Evolutionary conservation across 2,113 vertebrate genomes (phyloP), one percentile per base, ranked within the genome.

Genomic region (Cariama cristata): DNA sequence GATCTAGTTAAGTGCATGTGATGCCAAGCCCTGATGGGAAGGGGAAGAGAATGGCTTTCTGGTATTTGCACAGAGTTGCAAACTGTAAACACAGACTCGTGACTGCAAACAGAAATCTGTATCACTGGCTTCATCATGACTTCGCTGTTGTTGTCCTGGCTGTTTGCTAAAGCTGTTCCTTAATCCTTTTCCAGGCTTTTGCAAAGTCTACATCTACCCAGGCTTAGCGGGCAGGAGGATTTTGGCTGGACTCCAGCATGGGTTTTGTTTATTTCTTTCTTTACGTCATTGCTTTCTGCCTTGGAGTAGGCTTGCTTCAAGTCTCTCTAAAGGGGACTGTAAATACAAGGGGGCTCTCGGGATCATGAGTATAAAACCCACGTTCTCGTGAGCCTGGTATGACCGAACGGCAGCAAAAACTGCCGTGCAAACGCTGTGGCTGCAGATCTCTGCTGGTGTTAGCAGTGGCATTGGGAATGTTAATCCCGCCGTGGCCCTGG

Each of bases 141-240:
- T 96, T 97, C 76, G 9, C 93, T 91, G 83, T 68, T 95, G 86
- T 96, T 93, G 85, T 90, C 75, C 94, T 90, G 94, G 56, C 84
- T 96, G 95, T 97, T 97, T 97, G 96, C 96, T 94, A 81, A 97
- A 96, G 91, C 94, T 96, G 85, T 49, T 79, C 59, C 95, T 96
- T 97, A 96, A 97, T 97, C 95, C 89, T 89, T 44, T 90, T 94
- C 85, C 95, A 93, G 87, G 71, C 89, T 91, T 88, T 92, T 79
- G 77, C 74, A 88, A 95, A 96, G 95, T 89, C 95, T 96, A 49
- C 79, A n/a, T 89, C 85, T 67, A 68, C 59, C 42, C 73, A 42
- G 16, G 74, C 42, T 58, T 77, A 47, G 67, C 55, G 88, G 76
- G 52, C 89, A 91, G 4, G 28, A 87, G 63, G 83, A 35, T 60